These are phyloP conservation scores for Macrotrachela quadricornifera DNA, from an alignment of 1,140 invertebrate species.

Conservation along the genomic window DNA sequence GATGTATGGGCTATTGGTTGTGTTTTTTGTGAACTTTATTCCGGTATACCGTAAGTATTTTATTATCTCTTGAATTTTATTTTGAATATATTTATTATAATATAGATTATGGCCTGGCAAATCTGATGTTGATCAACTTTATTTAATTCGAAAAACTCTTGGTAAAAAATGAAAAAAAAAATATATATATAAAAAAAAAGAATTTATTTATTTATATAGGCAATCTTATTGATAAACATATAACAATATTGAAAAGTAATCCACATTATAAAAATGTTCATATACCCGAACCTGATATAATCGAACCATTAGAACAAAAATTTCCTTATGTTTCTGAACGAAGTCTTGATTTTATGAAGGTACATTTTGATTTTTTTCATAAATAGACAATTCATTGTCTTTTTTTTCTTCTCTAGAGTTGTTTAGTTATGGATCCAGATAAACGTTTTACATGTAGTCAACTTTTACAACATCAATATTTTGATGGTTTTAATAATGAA, in stretches of 20 bases:
- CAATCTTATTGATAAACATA: slow-evolving; percentile 70
- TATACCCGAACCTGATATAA: slow-evolving; percentile 55
- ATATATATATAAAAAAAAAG: too few relatives aligned
- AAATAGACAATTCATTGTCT: too few relatives aligned
- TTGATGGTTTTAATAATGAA: slow-evolving; percentile 24
- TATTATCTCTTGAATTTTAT: too few relatives aligned
- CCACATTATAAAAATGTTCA: slow-evolving; percentile 61
- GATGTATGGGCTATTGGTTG: slow-evolving; percentile 81
- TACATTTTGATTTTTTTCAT: slow-evolving; percentile 26
- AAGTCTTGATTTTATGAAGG: slow-evolving; percentile 63
- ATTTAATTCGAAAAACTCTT: slow-evolving; percentile 66
- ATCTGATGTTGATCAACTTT: slow-evolving; percentile 91
- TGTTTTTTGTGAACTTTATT: slow-evolving; percentile 79
- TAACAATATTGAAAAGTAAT: slow-evolving; percentile 81
- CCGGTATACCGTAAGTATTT: slow-evolving; percentile 25
- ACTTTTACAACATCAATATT: slow-evolving; percentile 64
- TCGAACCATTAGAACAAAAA: slow-evolving; percentile 53
- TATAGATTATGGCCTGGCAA: slow-evolving; percentile 68
- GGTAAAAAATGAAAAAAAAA: too few relatives aligned
- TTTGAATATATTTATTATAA: background rate
- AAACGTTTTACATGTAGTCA: slow-evolving; percentile 70
- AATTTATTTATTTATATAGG: too few relatives aligned
- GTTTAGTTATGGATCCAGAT: slow-evolving; percentile 74
- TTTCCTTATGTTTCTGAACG: slow-evolving; percentile 47
- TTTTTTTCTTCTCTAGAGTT: slow-evolving; percentile 42